These are phyloP conservation scores for Zelostemma sp. DNA, from an alignment of 1,140 invertebrate genomes.

Conservation along the genomic window DNA sequence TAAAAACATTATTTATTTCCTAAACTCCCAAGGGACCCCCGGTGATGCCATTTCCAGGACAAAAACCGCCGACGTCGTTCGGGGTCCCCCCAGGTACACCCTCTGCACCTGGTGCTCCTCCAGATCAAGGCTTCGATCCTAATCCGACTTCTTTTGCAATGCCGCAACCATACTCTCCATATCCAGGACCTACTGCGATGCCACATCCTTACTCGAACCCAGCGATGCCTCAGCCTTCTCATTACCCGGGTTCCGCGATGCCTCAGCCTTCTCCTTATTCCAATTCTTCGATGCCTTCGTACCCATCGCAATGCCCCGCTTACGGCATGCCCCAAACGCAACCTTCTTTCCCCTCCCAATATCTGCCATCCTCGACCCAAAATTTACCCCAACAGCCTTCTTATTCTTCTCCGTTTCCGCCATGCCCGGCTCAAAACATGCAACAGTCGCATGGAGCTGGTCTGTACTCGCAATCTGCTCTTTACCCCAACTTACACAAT, in stretches of 20 bases:
- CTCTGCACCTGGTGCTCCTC: slow-evolving; percentile 55
- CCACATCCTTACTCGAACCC: slow-evolving; percentile 40
- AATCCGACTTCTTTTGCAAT: slow-evolving; percentile 57
- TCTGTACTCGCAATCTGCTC: slow-evolving; percentile 24
- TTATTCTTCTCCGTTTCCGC: slow-evolving; percentile 29
- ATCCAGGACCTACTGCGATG: slow-evolving; percentile 6
- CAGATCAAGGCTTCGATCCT: slow-evolving; percentile 46
- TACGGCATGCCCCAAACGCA: slow-evolving; percentile 1
- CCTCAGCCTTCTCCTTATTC: slow-evolving; percentile 29
- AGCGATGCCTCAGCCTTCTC: slow-evolving; percentile 7
- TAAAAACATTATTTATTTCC: slow-evolving; percentile 18
- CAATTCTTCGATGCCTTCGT: slow-evolving; percentile 17
- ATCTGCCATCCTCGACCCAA: neutral
- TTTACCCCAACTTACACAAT: slow-evolving; percentile 51
- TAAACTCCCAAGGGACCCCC: slow-evolving; percentile 58
- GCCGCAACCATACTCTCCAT: slow-evolving; percentile 54
- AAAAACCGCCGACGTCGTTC: slow-evolving; percentile 62
- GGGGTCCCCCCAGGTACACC: slow-evolving; percentile 62
- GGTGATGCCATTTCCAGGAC: slow-evolving; percentile 56
- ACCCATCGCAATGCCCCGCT: neutral
- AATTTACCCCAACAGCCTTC: neutral
- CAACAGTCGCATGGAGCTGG: neutral
- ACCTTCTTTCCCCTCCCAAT: slow-evolving; percentile 12
- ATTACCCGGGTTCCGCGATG: slow-evolving; percentile 9
- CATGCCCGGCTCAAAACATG: neutral